Evolutionary conservation across 2,113 vertebrate species (phyloP), one percentile per base, ranked within the genome.

Genomic region (Ochotona princeps): DNA sequence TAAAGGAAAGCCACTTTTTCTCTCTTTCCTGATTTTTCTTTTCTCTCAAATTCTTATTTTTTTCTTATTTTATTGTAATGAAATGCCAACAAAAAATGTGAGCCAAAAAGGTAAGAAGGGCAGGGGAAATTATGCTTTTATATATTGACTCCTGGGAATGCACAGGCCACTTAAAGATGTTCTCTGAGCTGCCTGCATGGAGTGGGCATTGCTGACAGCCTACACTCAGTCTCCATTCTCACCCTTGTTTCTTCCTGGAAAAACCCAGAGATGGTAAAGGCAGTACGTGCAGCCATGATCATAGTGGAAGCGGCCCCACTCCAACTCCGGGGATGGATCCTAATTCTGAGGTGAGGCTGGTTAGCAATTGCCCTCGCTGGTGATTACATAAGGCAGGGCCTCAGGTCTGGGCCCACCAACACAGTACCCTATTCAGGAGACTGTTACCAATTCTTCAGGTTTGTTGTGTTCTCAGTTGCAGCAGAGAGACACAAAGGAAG

Each of bases 21-120:
- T 83, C 82, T 87, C 47, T 70, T 73, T 66, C 30, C 1, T 44
- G 32, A 79, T 72, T 92, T 84, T 73, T 75, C 69, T 91, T 87
- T 32, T 89, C 28, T 57, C 86, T 89, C 38, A 12, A 44, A 2
- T 85, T 47, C 30, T 54, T 90, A 35, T 18, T 28, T 30, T 74
- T 23, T 38, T 32, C 9, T 17, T 63, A 1, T 89, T 78, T 72
- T 65, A 28, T 51, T 14, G 57, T 75, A 44, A 91, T 82, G 38
- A 81, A 83, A 87, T 30, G 2, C 28, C 0, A n/a, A n/a, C n/a
- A n/a, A n/a, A n/a, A n/a, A n/a, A n/a, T n/a, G n/a, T n/a, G n/a
- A n/a, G n/a, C n/a, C n/a, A 70, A 66, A 18, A 32, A 65, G 76
- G 57, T n/a, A 63, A 44, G 49, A 63, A 25, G 85, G 32, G 28